Evolutionary conservation across 2,113 vertebrate genomes (phyloP).

Genomic region (Thamnophis sirtalis): DNA sequence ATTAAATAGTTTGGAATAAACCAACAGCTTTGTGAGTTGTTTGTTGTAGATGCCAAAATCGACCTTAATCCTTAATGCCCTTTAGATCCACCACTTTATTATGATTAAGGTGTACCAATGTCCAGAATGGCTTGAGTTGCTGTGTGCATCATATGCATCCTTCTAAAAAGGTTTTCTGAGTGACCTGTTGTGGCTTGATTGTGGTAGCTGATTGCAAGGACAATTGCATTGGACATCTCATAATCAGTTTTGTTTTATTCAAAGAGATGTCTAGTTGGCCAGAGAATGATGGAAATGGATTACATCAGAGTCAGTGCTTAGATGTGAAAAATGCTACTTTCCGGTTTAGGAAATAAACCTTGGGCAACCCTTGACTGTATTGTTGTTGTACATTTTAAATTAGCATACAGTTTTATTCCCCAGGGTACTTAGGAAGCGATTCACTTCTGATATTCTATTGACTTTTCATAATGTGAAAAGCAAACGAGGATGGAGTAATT

Average conservation of each 20-base stretch:
- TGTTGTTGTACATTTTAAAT: neutral
- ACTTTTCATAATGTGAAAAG: neutral
- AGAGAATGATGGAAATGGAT: neutral
- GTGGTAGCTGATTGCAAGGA: neutral
- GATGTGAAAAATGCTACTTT: neutral
- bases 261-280: neutral
- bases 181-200: neutral
- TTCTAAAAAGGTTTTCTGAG: neutral
- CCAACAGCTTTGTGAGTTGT: neutral
- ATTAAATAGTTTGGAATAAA: neutral
- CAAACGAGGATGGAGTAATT: neutral
- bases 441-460: neutral
- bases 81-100: neutral
- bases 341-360: neutral
- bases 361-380: neutral
- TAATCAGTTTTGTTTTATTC: neutral
- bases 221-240: neutral
- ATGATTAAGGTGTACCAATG: neutral
- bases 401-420: neutral
- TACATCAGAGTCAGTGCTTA: neutral
- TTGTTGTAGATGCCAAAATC: neutral
- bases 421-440: neutral
- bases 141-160: neutral
- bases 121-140: neutral
- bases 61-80: neutral